phyloP scores from a whole-genome alignment of 2,888 invertebrate species.

The Agrenia bidenticulata region DNA sequence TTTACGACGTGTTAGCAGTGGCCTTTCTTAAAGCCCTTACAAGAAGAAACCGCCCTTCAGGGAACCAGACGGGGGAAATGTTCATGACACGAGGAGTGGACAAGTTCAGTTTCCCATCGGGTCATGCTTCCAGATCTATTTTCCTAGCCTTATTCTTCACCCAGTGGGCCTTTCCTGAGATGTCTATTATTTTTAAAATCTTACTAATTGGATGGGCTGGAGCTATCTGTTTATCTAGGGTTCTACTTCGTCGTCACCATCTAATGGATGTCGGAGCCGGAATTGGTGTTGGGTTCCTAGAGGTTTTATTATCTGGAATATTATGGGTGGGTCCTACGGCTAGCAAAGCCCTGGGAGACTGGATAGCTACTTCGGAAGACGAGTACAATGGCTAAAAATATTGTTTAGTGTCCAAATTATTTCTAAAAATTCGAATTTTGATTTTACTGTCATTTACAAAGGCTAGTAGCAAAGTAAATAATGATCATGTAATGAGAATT shows the following conservation, averaged over 20 bases:
- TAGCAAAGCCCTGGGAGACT: conserved; percentile 63
- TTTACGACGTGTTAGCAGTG: conserved; percentile 76
- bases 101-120: conserved; percentile 90
- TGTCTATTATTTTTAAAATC: conserved; percentile 57
- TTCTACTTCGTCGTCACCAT: conserved; percentile 82
- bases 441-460: too few species aligned
- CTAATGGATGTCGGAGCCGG: conserved; percentile 82
- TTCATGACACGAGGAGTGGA: conserved; percentile 70
- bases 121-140: conserved; percentile 83
- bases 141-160: conserved; percentile 72
- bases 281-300: conserved; percentile 68
- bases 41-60: conserved; percentile 73
- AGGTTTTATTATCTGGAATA: conserved; percentile 64
- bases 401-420: too few species aligned
- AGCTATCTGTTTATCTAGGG: conserved; percentile 73
- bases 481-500: too few species aligned
- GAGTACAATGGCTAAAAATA: conserved; percentile 39
- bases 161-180: conserved; percentile 45
- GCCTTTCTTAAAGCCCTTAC: conserved; percentile 75
- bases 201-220: conserved; percentile 70
- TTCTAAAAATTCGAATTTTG: too few species aligned
- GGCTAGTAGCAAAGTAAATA: too few species aligned
- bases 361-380: conserved; percentile 58
- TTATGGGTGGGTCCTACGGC: conserved; percentile 71
- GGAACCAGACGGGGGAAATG: conserved; percentile 68